Evolutionary conservation across 2,797 vertebrate species (phyloP).

Genomic region (Margarornis squamiger): DNA sequence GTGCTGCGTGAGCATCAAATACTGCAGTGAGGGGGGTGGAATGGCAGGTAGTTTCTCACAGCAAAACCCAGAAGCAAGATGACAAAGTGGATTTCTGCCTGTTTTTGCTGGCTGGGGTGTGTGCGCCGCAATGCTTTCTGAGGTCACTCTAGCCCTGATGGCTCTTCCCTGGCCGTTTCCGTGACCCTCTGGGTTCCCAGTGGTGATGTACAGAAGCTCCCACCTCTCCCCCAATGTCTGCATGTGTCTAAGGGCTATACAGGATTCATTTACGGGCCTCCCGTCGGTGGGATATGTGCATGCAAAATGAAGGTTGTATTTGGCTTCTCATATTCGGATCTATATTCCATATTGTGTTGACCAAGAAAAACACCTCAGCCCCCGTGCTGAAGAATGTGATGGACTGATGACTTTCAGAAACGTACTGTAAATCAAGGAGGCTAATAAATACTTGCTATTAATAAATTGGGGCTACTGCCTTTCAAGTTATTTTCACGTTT

Average conservation of each 20-base stretch:
- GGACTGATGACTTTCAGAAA: conserved; percentile 67
- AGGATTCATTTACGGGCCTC: conserved; percentile 38
- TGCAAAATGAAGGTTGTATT: conserved; percentile 72
- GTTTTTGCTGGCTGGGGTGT: neutral
- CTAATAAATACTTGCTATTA: conserved; percentile 69
- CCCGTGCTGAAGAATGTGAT: conserved; percentile 63
- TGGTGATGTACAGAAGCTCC: conserved; percentile 53
- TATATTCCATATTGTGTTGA: conserved; percentile 70
- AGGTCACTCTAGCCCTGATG: neutral
- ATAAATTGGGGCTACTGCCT: conserved; percentile 57
- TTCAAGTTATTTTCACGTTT: conserved; percentile 48
- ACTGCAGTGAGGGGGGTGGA: neutral
- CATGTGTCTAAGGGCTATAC: conserved; percentile 54
- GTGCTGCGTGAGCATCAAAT: neutral
- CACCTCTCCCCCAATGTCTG: conserved; percentile 9
- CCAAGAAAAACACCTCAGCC: conserved; percentile 60
- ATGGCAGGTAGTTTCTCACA: neutral
- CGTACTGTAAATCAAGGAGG: conserved; percentile 68
- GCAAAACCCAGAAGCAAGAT: neutral
- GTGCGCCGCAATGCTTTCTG: neutral
- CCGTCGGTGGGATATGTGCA: conserved; percentile 53
- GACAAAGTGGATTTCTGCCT: neutral
- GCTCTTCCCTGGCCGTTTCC: neutral
- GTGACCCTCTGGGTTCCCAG: neutral
- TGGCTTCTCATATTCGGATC: conserved; percentile 66